phyloP scores from a whole-genome alignment of 1,140 invertebrate species.

The Leptonema lineaticorne region DNA sequence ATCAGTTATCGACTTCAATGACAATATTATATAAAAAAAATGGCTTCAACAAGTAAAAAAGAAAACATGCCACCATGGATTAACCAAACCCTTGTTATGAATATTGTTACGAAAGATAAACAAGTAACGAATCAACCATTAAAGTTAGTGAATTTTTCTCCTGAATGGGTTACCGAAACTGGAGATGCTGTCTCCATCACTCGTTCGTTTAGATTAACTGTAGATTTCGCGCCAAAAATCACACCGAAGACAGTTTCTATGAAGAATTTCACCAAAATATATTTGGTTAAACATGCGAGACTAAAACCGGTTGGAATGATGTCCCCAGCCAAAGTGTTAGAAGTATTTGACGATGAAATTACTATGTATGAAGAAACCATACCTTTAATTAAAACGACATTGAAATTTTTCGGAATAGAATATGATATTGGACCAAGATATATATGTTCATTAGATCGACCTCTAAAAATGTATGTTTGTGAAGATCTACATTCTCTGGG shows the following conservation, averaged over 20 bases:
- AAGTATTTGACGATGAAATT: conserved; percentile 30
- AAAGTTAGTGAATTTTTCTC: no score
- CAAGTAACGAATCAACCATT: no score
- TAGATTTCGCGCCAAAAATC: conserved; percentile 1
- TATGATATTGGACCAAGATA: conserved; percentile 9
- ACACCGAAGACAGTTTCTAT: not conserved
- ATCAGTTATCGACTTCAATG: no score
- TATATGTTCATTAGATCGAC: conserved; percentile 29
- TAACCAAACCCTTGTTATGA: no score
- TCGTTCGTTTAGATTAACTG: conserved; percentile 12
- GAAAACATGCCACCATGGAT: no score
- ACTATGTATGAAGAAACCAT: conserved; percentile 32
- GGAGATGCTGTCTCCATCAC: no score
- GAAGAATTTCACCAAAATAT: conserved; percentile 23
- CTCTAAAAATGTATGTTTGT: conserved; percentile 52
- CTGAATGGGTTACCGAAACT: no score
- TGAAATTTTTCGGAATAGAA: not conserved
- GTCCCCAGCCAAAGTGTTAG: not conserved
- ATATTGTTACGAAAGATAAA: no score
- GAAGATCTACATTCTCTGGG: conserved; percentile 57
- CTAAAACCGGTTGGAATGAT: no score
- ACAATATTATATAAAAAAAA: no score
- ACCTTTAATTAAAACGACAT: not conserved
- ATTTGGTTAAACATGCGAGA: conserved; percentile 32
- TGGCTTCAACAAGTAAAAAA: no score